Evolutionary conservation across 2,797 vertebrate genomes (phyloP).

Genomic region (Chrosomus eos): DNA sequence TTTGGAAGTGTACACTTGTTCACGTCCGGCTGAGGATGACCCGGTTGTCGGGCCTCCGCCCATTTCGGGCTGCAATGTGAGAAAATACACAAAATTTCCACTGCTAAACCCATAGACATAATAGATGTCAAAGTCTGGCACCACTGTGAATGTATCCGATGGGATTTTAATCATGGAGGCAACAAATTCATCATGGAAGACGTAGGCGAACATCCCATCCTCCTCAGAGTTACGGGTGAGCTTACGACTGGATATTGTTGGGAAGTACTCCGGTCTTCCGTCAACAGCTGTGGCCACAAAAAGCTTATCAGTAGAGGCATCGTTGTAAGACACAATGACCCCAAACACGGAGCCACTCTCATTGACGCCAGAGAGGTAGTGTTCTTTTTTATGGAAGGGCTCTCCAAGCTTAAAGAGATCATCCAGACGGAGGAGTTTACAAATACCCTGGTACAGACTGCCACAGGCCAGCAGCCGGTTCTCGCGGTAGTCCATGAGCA

Average conservation of each 20-base stretch:
- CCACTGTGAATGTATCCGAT: conserved; percentile 95
- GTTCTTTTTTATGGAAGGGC: conserved; percentile 98
- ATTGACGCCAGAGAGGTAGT: conserved; percentile 96
- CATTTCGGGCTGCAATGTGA: conserved; percentile 98
- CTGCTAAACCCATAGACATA: conserved; percentile 98
- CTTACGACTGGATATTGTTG: conserved; percentile 96
- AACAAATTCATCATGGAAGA: conserved; percentile 98
- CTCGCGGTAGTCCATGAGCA: conserved; percentile 97
- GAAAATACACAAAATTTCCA: conserved; percentile 96
- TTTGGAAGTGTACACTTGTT: conserved; percentile 98
- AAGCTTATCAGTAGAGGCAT: conserved; percentile 90
- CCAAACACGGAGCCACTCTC: conserved; percentile 97
- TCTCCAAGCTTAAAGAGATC: conserved; percentile 98
- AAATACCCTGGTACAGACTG: conserved; percentile 97
- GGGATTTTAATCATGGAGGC: conserved; percentile 99
- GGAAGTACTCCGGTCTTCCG: conserved; percentile 97
- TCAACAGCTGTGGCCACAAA: conserved; percentile 97
- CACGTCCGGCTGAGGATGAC: conserved; percentile 87
- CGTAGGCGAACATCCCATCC: conserved; percentile 97
- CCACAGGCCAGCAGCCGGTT: conserved; percentile 95
- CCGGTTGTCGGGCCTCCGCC: conserved; percentile 85
- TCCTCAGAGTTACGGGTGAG: conserved; percentile 95
- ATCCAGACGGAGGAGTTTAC: conserved; percentile 93
- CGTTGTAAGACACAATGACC: conserved; percentile 94
- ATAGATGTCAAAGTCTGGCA: conserved; percentile 98